Conservation (phyloP, 2,113 vertebrate genomes). For the Lophotis ruficrista region DNA sequence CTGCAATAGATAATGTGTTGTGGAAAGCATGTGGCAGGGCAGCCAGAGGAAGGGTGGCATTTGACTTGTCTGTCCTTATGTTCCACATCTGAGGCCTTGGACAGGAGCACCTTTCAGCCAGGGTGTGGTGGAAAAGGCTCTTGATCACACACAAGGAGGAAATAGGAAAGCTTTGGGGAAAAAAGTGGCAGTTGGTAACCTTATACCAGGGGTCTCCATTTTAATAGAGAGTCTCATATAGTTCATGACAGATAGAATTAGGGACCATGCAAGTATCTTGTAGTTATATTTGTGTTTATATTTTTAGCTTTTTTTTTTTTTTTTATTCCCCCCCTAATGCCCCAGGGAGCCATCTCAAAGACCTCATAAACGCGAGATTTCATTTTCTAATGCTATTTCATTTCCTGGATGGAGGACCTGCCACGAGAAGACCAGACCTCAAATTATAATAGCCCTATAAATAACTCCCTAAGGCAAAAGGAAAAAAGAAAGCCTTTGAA, state of each 20-base stretch:
- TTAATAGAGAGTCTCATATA: slow-evolving; percentile 21
- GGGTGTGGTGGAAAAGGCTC: background rate
- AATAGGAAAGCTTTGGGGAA: background rate
- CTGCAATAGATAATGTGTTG: background rate
- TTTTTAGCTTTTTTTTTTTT: background rate
- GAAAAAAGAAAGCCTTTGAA: slow-evolving; percentile 28
- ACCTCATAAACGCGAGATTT: slow-evolving; percentile 56
- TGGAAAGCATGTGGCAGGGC: background rate
- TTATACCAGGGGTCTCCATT: background rate
- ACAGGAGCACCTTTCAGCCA: background rate
- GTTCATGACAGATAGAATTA: slow-evolving; percentile 34
- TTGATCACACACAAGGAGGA: background rate
- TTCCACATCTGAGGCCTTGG: background rate
- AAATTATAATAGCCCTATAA: slow-evolving; percentile 65
- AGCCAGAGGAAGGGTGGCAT: background rate
- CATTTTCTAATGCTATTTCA: slow-evolving; percentile 69
- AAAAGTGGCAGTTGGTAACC: background rate
- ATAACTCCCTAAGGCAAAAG: slow-evolving; percentile 56
- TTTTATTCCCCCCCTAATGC: background rate
- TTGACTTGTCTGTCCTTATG: background rate
- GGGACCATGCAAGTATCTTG: background rate
- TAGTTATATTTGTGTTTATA: slow-evolving; percentile 54
- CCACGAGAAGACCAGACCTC: slow-evolving; percentile 56
- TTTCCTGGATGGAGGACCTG: slow-evolving; percentile 67
- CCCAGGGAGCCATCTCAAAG: slow-evolving; percentile 20